These are phyloP conservation scores for Raja brachyura DNA, from an alignment of 2,113 vertebrate genomes.

Conservation along the genomic window DNA sequence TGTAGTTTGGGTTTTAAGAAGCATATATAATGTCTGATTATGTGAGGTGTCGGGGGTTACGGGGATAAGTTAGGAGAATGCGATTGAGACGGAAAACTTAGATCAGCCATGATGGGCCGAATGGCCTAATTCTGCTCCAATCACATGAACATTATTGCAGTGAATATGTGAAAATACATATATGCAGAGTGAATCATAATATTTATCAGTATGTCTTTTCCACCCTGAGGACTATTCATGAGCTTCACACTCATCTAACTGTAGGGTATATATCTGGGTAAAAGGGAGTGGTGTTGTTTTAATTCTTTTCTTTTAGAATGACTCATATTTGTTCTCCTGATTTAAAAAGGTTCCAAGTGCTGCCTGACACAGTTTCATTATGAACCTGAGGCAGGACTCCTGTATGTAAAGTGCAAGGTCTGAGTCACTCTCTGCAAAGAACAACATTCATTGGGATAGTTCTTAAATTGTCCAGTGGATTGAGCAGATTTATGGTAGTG, in stretches of 20 bases:
- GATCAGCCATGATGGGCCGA: no score
- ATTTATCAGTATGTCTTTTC: neutral
- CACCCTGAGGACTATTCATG: neutral
- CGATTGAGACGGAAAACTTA: no score
- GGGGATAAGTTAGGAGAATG: no score
- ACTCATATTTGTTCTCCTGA: neutral
- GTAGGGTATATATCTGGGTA: neutral
- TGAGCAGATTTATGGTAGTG: neutral
- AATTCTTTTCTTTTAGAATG: neutral
- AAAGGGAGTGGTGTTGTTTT: neutral
- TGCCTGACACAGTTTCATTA: neutral
- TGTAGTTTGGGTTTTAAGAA: neutral
- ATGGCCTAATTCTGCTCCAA: no score
- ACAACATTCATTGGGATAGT: neutral
- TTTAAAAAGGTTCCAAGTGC: neutral
- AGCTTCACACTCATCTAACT: neutral
- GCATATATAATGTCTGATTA: neutral
- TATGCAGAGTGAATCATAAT: neutral
- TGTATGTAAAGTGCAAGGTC: neutral
- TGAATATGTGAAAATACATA: neutral
- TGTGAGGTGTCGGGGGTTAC: no score
- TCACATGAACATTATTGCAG: neutral
- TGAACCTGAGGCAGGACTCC: neutral
- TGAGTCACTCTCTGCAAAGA: neutral
- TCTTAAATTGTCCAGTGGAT: neutral